Base-by-base conservation (phyloP, 2,888 invertebrate genomes). In the Epicampocera succincta region DNA sequence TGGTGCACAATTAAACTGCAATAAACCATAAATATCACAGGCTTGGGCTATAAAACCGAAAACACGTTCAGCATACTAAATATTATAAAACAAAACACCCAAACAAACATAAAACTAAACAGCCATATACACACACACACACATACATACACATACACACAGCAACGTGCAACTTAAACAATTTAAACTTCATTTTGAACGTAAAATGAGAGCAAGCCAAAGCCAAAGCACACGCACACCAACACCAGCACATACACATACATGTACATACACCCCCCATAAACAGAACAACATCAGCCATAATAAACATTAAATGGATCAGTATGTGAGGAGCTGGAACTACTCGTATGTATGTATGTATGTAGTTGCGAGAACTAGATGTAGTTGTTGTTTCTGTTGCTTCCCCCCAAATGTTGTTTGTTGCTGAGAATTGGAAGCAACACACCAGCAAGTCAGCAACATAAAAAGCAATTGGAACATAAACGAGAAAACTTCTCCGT, bases 1-100 rank as follows among this genome's bases (percentile, higher is more conserved):
- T 78, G 58, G 78, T 78, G 82, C 78, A 82, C 74, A 82, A 82
- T 82, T 82, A 82, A 82, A 82, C 82, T 82, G 82, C 82, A 82
- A 82, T 82, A 78, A 82, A 75, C 82, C 82, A 82, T 82, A 82
- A 82, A 82, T 82, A 79, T 72, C 66, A 79, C 60, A 66, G 66
- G 72, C 60, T 40, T 74, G 52, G 65, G 78, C 78, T 82, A 82
- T 82, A 82, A 82, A 82, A 78, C 78, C 65, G 74, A 78, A 75
- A 82, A 82, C 71, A 82, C 74, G 82, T 82, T 78, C 66, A 78
- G 82, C 73, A 82, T 82, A 82, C 82, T 82, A 74, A 82, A 74
- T 65, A 75, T 52, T 50, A 76, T 50, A 50, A 54, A 42, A 56
- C 25, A 71, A 52, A 12, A 68, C 12, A 19, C 33, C 46, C 9